Evolutionary conservation across 64 coral and sea anemone species (phyloP).

Genomic region (Stylophora pistillata): DNA sequence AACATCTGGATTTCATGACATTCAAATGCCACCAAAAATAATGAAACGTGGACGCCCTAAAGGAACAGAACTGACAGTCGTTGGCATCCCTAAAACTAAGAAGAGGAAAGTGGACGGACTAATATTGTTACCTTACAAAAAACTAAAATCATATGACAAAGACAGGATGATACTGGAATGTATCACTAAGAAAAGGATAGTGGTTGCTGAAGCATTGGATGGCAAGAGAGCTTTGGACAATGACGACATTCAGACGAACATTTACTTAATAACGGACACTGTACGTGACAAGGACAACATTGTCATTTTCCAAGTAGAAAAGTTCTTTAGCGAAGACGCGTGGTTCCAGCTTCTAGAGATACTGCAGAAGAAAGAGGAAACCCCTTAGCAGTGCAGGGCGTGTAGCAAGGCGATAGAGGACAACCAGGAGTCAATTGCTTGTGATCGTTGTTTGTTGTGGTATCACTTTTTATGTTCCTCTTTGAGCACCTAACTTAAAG

Average conservation of each 20-base stretch:
- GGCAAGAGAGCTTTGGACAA: conserved; percentile 48
- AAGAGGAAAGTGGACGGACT: conserved; percentile 25
- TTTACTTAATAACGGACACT: conserved; percentile 50
- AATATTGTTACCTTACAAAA: conserved; percentile 49
- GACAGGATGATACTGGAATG: conserved; percentile 35
- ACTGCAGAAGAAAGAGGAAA: conserved; percentile 27
- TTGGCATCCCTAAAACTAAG: conserved; percentile 48
- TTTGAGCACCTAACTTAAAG: conserved; percentile 40
- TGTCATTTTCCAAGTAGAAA: conserved; percentile 53
- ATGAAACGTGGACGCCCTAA: conserved; percentile 53
- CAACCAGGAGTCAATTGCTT: conserved; percentile 24
- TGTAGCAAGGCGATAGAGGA: conserved; percentile 40
- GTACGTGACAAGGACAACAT: conserved; percentile 51
- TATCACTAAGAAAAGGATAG: conserved; percentile 7
- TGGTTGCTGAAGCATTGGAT: conserved; percentile 48
- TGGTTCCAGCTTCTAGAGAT: conserved; percentile 25
- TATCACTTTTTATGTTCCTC: conserved; percentile 56
- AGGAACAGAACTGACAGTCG: conserved; percentile 61
- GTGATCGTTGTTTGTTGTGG: conserved; percentile 61
- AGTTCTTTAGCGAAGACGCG: conserved; percentile 30
- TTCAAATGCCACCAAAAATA: conserved; percentile 69
- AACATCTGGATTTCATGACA: no score
- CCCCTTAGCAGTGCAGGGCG: not conserved
- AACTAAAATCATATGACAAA: conserved; percentile 62
- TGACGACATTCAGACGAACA: conserved; percentile 31